Percentiles rank a stretch among this genome's conserved stretches.
phyloP scores from a whole-genome alignment of 2,113 vertebrate species.

The Cacatua alba region DNA sequence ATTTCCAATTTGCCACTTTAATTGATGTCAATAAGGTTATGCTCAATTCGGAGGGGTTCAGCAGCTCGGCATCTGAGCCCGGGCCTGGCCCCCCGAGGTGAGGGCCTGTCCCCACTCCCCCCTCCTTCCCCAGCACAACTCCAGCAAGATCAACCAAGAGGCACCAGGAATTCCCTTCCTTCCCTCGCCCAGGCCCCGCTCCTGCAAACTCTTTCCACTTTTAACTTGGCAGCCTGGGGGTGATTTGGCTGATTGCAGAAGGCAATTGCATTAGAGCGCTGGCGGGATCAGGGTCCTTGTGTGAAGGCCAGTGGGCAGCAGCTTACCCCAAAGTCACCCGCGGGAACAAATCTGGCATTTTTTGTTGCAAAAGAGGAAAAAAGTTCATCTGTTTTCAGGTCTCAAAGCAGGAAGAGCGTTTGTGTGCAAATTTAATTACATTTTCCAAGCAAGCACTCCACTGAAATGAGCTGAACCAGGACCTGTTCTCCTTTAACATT shows the following conservation, averaged over 20 bases:
- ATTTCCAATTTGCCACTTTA: constrained; percentile 78
- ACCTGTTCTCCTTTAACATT: background rate
- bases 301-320: constrained; percentile 4
- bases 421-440: constrained; percentile 27
- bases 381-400: constrained; percentile 47
- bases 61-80: constrained; percentile 14
- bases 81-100: constrained; percentile 25
- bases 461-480: background rate
- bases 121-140: background rate
- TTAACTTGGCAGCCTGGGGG: background rate
- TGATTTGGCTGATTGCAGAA: constrained; percentile 20
- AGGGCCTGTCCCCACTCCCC: background rate
- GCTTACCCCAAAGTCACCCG: background rate
- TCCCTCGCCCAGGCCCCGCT: background rate
- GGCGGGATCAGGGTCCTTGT: background rate
- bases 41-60: constrained; percentile 79
- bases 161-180: background rate
- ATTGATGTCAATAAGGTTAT: constrained; percentile 83
- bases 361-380: background rate
- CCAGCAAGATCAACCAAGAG: background rate
- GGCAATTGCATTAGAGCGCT: background rate
- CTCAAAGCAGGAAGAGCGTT: background rate
- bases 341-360: constrained; percentile 45
- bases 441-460: background rate
- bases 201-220: background rate